These are phyloP conservation scores for Cerastis leucographa DNA, from an alignment of 2,888 invertebrate genomes.

Conservation along the genomic window DNA sequence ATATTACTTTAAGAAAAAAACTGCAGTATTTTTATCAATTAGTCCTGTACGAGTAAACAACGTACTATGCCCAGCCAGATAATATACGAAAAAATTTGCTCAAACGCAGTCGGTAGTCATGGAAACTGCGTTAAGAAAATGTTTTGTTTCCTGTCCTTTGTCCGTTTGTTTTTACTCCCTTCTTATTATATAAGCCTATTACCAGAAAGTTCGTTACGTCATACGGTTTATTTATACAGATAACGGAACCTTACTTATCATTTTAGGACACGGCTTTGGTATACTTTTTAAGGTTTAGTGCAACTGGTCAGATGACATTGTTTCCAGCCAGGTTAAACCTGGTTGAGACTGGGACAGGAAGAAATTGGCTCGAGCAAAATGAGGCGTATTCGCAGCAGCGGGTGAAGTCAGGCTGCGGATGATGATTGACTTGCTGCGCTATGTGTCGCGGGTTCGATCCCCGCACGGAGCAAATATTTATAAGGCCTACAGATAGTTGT, in stretches of 20 bases:
- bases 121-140: constrained; percentile 5
- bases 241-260: background rate
- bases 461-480: too few relatives aligned
- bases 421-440: too few relatives aligned
- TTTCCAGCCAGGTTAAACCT: background rate
- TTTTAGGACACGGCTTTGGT: background rate
- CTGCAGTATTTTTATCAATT: too few relatives aligned
- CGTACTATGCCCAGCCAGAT: background rate
- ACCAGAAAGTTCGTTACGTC: constrained; percentile 26
- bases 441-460: too few relatives aligned
- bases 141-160: background rate
- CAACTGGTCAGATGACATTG: background rate
- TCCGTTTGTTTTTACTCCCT: constrained; percentile 1
- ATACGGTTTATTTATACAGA: background rate
- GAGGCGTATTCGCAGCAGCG: background rate
- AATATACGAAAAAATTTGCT: constrained; percentile 5
- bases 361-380: background rate
- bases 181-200: constrained; percentile 16
- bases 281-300: too few relatives aligned
- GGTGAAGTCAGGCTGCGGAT: too few relatives aligned
- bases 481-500: too few relatives aligned
- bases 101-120: constrained; percentile 6
- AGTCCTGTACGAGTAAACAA: background rate
- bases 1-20: background rate
- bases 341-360: background rate